Evolutionary conservation across 2,797 vertebrate species (phyloP).

Genomic region (Scomberomorus guttatus): DNA sequence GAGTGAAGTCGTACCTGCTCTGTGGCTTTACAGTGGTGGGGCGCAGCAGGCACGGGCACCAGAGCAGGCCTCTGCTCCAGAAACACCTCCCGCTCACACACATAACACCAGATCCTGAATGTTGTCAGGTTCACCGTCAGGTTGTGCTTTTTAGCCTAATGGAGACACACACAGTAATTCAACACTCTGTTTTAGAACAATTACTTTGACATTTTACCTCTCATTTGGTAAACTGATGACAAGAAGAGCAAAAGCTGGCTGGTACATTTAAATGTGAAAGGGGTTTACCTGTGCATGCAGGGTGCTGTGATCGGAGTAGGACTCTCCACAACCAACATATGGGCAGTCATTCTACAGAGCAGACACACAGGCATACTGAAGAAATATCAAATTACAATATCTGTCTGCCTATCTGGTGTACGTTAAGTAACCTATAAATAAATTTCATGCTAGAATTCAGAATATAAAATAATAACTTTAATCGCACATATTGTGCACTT

Average conservation of each 20-base stretch:
- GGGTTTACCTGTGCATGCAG: constrained; percentile 94
- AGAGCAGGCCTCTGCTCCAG: constrained; percentile 87
- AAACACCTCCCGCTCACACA: constrained; percentile 97
- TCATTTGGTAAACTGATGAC: not conserved
- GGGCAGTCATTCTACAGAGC: constrained; percentile 89
- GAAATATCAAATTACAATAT: not conserved
- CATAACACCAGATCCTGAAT: constrained; percentile 96
- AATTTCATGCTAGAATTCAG: not conserved
- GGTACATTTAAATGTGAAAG: no score
- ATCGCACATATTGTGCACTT: no score
- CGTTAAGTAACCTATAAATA: not conserved
- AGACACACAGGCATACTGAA: constrained; percentile 25
- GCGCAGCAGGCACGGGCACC: constrained; percentile 58
- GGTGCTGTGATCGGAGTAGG: constrained; percentile 96
- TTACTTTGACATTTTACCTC: not conserved
- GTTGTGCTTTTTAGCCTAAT: constrained; percentile 94
- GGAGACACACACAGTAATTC: constrained; percentile 15
- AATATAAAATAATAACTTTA: not conserved
- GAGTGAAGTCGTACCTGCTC: constrained; percentile 85
- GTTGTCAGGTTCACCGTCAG: constrained; percentile 98
- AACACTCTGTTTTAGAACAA: not conserved
- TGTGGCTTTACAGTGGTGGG: constrained; percentile 79
- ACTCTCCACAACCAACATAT: constrained; percentile 97
- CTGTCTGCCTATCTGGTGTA: not conserved
- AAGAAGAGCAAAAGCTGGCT: not conserved